A percentile compares a stretch with the other conserved stretches of the same genome.
Evolutionary conservation across 2,113 vertebrate genomes (phyloP).

Genomic region (Phodopus roborovskii): DNA sequence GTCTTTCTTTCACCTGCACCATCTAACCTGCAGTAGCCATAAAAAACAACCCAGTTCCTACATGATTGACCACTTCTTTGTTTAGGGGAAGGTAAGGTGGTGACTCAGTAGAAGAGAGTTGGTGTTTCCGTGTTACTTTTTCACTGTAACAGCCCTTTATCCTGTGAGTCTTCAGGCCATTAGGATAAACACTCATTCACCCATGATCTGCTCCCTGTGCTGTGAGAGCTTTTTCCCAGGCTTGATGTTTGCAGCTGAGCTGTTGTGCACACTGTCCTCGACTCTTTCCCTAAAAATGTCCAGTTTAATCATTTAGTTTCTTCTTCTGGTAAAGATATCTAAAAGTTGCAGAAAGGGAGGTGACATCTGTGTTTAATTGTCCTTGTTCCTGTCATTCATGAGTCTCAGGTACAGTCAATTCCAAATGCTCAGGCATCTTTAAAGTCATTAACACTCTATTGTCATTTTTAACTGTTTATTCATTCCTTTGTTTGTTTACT

Average conservation of each 20-base stretch:
- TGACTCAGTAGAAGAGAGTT: background rate
- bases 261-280: background rate
- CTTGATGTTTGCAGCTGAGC: background rate
- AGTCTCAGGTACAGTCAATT: background rate
- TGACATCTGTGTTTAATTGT: background rate
- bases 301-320: background rate
- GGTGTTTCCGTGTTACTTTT: background rate
- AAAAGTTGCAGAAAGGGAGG: background rate
- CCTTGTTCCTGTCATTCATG: background rate
- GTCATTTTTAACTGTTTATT: background rate
- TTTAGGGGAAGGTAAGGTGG: background rate
- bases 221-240: background rate
- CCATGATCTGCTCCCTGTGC: background rate
- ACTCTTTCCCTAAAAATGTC: background rate
- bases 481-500: background rate
- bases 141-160: background rate
- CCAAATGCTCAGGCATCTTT: background rate
- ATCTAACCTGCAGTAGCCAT: background rate
- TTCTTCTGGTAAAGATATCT: conserved; percentile 6
- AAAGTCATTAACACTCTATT: background rate
- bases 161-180: background rate
- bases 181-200: background rate
- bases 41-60: background rate
- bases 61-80: background rate
- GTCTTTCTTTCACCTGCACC: background rate